Conservation (phyloP, 2,113 vertebrate genomes). For the Centropus unirufus region DNA sequence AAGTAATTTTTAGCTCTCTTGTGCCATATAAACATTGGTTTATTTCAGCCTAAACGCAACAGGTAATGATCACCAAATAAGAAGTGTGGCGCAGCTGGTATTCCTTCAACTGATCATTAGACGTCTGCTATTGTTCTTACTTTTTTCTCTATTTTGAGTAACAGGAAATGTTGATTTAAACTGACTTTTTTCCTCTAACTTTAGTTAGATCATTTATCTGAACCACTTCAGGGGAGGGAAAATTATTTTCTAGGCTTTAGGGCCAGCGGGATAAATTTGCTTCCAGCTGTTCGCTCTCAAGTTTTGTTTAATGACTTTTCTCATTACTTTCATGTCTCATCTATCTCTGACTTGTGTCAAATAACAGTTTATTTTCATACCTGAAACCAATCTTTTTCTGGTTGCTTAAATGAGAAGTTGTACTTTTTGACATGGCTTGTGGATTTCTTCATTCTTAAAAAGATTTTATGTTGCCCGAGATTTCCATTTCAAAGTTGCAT, state of each 20-base stretch:
- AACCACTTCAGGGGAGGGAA: background rate
- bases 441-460: background rate
- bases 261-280: background rate
- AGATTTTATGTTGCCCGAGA: background rate
- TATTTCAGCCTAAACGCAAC: slow-evolving; percentile 17
- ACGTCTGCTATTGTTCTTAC: background rate
- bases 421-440: background rate
- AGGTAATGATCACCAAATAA: background rate
- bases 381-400: background rate
- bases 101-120: background rate
- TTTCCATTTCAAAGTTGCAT: background rate
- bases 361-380: background rate
- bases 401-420: background rate
- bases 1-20: slow-evolving; percentile 35
- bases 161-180: background rate
- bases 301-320: slow-evolving; percentile 45
- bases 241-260: background rate
- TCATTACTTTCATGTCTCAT: background rate
- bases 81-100: background rate
- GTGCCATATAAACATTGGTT: slow-evolving; percentile 18
- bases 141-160: slow-evolving; percentile 24
- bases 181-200: background rate
- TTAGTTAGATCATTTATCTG: slow-evolving; percentile 17
- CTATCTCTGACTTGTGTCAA: background rate
- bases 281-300: background rate